Evolutionary conservation across 2,113 vertebrate species (phyloP).

Genomic region (Coptodon rendalli): DNA sequence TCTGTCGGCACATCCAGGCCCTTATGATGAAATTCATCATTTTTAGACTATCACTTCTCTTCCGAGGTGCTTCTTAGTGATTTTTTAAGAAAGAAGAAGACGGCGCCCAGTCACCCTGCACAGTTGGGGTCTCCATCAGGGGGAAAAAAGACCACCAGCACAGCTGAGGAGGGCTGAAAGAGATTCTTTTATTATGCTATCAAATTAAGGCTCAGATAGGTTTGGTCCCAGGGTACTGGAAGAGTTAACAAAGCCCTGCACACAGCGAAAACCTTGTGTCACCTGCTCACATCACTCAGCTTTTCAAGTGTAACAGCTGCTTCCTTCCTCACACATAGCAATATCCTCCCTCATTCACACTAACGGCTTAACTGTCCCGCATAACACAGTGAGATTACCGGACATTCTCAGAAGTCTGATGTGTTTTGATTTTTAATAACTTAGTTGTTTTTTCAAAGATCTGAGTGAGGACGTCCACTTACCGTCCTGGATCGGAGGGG

Average conservation of each 20-base stretch:
- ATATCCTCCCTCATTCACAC: slow-evolving; percentile 60
- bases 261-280: slow-evolving; percentile 57
- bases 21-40: slow-evolving; percentile 6
- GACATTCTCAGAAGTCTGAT: slow-evolving; percentile 21
- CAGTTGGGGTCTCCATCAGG: slow-evolving; percentile 17
- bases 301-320: slow-evolving; percentile 67
- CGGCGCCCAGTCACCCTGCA: not conserved
- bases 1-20: not conserved
- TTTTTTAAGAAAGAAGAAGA: slow-evolving; percentile 5
- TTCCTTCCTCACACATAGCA: slow-evolving; percentile 57
- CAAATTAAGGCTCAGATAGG: slow-evolving; percentile 53
- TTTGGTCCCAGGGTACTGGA: slow-evolving; percentile 21
- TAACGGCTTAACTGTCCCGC: slow-evolving; percentile 60
- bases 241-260: slow-evolving; percentile 64
- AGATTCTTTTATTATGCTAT: slow-evolving; percentile 60
- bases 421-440: slow-evolving; percentile 37
- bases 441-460: slow-evolving; percentile 1
- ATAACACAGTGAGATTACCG: slow-evolving; percentile 42
- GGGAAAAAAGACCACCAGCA: slow-evolving; percentile 53
- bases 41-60: not conserved
- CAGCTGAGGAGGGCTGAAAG: slow-evolving; percentile 50
- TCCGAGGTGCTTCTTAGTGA: not conserved
- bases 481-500: not conserved
- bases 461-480: not conserved
- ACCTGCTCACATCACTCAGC: slow-evolving; percentile 69